These are phyloP conservation scores for Istiophorus platypterus DNA, from an alignment of 2,113 vertebrate species.

Conservation along the genomic window DNA sequence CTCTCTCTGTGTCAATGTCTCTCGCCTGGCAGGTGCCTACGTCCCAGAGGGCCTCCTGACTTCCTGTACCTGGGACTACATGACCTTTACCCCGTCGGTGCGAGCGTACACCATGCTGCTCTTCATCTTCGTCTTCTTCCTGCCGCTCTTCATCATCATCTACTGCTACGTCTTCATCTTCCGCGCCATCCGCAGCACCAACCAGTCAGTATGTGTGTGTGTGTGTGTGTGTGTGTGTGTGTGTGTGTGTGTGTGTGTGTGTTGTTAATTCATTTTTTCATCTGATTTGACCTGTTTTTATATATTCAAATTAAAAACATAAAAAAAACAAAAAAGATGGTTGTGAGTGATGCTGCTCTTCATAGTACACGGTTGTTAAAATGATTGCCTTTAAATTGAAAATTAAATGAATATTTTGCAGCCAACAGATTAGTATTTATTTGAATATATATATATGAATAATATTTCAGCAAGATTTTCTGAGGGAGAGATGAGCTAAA, in stretches of 20 bases:
- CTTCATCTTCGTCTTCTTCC: conserved; percentile 94
- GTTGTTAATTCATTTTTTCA: too few species aligned
- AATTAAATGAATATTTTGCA: too few species aligned
- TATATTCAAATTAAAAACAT: too few species aligned
- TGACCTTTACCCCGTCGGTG: conserved; percentile 92
- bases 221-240: not conserved
- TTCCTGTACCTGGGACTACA: conserved; percentile 96
- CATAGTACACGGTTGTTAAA: too few species aligned
- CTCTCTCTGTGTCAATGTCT: not conserved
- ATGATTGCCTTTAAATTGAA: too few species aligned
- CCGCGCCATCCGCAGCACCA: conserved; percentile 89
- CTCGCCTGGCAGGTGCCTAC: conserved; percentile 87
- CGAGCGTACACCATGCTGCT: conserved; percentile 96
- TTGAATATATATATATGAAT: too few species aligned
- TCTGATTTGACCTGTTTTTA: too few species aligned
- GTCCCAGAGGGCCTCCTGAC: conserved; percentile 95
- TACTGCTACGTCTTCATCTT: conserved; percentile 97
- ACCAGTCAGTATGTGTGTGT: conserved; percentile 83
- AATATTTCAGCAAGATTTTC: too few species aligned
- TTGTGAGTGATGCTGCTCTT: too few species aligned
- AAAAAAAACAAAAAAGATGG: too few species aligned
- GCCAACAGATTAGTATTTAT: too few species aligned
- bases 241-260: conserved; percentile 34
- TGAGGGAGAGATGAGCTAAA: too few species aligned
- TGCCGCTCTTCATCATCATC: conserved; percentile 92